These are phyloP conservation scores for Microplitis demolitor DNA, from an alignment of 1,140 invertebrate genomes.

Conservation along the genomic window DNA sequence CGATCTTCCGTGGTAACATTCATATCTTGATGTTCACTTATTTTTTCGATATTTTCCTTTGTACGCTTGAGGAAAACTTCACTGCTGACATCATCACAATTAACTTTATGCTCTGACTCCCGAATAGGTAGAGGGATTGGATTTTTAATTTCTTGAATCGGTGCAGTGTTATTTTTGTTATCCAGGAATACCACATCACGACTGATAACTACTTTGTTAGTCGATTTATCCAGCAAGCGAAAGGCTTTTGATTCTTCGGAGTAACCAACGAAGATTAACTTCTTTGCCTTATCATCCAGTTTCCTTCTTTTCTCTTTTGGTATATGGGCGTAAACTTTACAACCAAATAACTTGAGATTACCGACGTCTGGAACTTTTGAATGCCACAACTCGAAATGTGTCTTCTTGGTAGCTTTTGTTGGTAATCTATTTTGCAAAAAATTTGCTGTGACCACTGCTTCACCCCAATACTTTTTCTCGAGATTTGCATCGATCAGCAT, in stretches of 20 bases:
- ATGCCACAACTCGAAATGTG: slow-evolving; percentile 38
- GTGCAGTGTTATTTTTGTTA: slow-evolving; percentile 38
- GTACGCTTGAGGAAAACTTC: no score
- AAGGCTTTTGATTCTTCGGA: slow-evolving; percentile 34
- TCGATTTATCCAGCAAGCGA: slow-evolving; percentile 22
- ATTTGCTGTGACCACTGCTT: slow-evolving; percentile 42
- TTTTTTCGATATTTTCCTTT: no score
- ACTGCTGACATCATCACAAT: no score
- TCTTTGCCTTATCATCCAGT: slow-evolving; percentile 26
- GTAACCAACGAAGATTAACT: slow-evolving; percentile 31
- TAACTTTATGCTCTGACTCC: no score
- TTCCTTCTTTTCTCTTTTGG: slow-evolving; percentile 37
- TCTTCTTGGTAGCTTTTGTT: slow-evolving; percentile 19
- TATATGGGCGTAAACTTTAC: slow-evolving; percentile 35
- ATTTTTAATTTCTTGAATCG: no score
- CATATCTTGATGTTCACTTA: no score
- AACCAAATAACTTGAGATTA: slow-evolving; percentile 43
- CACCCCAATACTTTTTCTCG: no score
- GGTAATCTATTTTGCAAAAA: slow-evolving; percentile 47
- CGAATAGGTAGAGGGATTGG: no score
- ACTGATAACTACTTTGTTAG: slow-evolving; percentile 8
- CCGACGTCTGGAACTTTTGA: slow-evolving; percentile 34
- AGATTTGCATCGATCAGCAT: slow-evolving; percentile 42
- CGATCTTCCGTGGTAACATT: no score
- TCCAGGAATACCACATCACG: slow-evolving; percentile 5